phyloP scores from a whole-genome alignment of 2,888 invertebrate species.

The Microctonus brassicae region DNA sequence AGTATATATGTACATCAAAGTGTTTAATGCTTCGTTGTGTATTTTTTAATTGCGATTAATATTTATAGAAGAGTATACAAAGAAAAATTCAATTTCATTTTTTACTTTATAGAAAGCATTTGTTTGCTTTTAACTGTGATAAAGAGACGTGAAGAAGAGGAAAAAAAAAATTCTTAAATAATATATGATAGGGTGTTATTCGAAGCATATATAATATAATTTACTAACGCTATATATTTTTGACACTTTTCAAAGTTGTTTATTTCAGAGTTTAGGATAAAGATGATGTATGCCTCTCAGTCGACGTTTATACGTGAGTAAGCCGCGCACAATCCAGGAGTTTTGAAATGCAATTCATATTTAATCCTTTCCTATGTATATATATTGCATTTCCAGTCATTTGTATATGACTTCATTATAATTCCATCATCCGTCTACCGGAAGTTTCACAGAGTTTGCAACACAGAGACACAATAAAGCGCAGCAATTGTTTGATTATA shows the following conservation, averaged over 20 bases:
- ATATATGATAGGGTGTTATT: not conserved
- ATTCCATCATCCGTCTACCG: not conserved
- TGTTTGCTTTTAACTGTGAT: not conserved
- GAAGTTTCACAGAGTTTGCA: not conserved
- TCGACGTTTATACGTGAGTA: no score
- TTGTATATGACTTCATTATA: not conserved
- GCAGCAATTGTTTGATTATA: no score
- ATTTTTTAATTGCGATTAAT: no score
- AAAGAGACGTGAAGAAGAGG: not conserved
- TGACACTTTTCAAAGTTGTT: not conserved
- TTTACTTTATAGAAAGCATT: not conserved
- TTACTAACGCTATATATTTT: not conserved
- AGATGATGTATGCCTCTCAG: no score
- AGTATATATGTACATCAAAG: no score
- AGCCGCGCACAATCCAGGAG: not conserved
- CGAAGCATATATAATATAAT: not conserved
- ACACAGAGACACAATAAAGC: not conserved
- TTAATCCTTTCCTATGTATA: constrained; percentile 16
- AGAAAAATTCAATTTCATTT: not conserved
- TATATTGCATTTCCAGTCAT: not conserved
- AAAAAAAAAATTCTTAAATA: not conserved
- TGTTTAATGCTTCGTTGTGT: no score
- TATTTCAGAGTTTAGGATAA: not conserved
- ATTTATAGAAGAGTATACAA: no score
- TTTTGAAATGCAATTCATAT: constrained; percentile 26